A percentile compares a stretch with the other conserved stretches of the same genome.
Conservation (phyloP, 2,797 vertebrate genomes). For the Pogoniulus pusillus region DNA sequence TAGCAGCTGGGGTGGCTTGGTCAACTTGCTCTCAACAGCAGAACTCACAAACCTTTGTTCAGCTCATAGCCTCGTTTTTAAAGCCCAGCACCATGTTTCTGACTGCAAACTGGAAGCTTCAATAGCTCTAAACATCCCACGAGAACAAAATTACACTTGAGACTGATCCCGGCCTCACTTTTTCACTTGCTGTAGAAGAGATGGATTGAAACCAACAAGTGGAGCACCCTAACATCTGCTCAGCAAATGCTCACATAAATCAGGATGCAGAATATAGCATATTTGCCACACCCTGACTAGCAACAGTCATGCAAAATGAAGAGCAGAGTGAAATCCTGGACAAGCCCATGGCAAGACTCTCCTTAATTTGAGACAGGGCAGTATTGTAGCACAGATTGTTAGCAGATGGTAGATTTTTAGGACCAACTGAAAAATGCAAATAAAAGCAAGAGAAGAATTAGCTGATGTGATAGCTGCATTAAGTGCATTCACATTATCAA, state of each 20-base stretch:
- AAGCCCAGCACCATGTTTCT: background rate
- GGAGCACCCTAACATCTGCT: conserved; percentile 32
- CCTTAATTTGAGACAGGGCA: background rate
- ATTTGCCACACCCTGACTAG: conserved; percentile 46
- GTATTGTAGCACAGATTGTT: conserved; percentile 3
- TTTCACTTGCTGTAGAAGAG: background rate
- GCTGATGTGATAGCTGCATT: background rate
- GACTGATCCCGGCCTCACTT: background rate
- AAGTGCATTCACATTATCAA: background rate
- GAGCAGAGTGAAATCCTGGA: conserved; percentile 2
- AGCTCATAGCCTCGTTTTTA: background rate
- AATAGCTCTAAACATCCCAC: background rate
- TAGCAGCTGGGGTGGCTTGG: rapidly evolving
- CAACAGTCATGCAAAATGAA: conserved; percentile 25
- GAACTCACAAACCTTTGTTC: background rate
- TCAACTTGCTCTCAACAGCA: background rate
- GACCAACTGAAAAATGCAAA: background rate
- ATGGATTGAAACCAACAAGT: background rate
- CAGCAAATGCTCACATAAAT: conserved; percentile 53
- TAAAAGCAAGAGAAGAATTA: background rate
- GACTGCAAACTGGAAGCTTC: background rate
- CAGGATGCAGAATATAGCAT: conserved; percentile 18
- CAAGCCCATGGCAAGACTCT: conserved; percentile 28
- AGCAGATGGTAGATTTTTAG: conserved; percentile 40
- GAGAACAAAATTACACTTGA: background rate